Base-by-base conservation (phyloP, 2,113 vertebrate genomes). In the Pao palembangensis region DNA sequence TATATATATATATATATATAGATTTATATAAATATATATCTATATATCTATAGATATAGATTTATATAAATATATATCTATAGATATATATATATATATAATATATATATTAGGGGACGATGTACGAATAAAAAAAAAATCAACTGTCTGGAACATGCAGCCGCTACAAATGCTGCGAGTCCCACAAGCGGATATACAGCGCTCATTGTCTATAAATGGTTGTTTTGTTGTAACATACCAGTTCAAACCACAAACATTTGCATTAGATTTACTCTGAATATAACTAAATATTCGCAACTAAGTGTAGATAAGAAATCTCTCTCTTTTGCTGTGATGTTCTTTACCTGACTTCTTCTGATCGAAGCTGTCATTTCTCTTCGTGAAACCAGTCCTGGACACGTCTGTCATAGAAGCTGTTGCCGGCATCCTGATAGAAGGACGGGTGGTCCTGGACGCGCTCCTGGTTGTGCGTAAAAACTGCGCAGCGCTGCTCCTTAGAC, bases 271-370 rank as follows among this genome's bases (percentile, higher is more conserved):
- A 12, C 34, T 38, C 34, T 12, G 11, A 38, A 38, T 38, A 12
- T 11, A 11, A 12, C 34, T 11, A 38, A 12, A 38, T 38, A 38
- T 38, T 38, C 10, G 34, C 34, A 38, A 38, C 34, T 38, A 38
- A 38, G 34, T 10, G 34, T 44, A 44, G 5, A 28, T 17, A 44
- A 5, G 2, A 25, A 25, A 21, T 51, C 4, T 15, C 25, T 28
- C 25, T 0, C 1, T 18, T 53, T 16, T 2, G 8, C 23, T 52
- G 12, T 52, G 10, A 48, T 12, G 28, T 2, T 58, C 43, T 41
- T 44, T 15, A 96, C 94, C 94, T 85, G 91, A 54, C 61, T 67
- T 67, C 67, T 80, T 90, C 18, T 62, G 79, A 6, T 38, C 34
- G 34, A 38, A 38, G 52, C 55, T 68, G 31, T 64, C 77, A 64